These are phyloP conservation scores for Seriola rivoliana DNA, from an alignment of 2,113 vertebrate genomes.

Conservation along the genomic window DNA sequence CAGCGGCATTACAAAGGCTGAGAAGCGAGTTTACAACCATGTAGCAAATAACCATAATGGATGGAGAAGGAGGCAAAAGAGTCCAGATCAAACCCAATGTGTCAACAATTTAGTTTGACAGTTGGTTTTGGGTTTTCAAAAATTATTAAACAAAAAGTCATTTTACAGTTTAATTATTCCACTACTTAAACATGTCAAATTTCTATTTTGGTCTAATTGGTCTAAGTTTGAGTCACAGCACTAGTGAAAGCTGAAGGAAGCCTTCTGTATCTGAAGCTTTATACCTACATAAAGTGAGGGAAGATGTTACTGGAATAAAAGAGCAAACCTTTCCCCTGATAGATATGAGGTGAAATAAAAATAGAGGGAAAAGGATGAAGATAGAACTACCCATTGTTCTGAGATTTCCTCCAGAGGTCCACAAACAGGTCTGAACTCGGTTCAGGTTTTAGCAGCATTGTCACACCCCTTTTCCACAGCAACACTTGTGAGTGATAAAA, in stretches of 20 bases:
- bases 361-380: neutral
- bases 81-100: neutral
- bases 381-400: constrained; percentile 26
- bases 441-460: constrained; percentile 89
- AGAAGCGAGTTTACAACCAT: constrained; percentile 12
- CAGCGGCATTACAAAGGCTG: constrained; percentile 6
- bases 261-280: neutral
- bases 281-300: constrained; percentile 2
- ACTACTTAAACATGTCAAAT: too few relatives aligned
- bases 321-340: constrained; percentile 12
- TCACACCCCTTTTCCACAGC: constrained; percentile 87
- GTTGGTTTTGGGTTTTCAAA: neutral
- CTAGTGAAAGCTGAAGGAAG: neutral
- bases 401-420: constrained; percentile 88
- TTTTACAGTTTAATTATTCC: too few relatives aligned
- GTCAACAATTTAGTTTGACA: neutral
- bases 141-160: too few relatives aligned
- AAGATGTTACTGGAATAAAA: neutral
- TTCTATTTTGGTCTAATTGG: neutral
- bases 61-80: neutral
- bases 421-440: constrained; percentile 81
- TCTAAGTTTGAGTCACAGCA: neutral
- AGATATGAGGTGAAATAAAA: constrained; percentile 16
- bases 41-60: constrained; percentile 20
- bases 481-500: constrained; percentile 92